phyloP scores from a whole-genome alignment of 2,888 invertebrate species.

The Philaethria dido region DNA sequence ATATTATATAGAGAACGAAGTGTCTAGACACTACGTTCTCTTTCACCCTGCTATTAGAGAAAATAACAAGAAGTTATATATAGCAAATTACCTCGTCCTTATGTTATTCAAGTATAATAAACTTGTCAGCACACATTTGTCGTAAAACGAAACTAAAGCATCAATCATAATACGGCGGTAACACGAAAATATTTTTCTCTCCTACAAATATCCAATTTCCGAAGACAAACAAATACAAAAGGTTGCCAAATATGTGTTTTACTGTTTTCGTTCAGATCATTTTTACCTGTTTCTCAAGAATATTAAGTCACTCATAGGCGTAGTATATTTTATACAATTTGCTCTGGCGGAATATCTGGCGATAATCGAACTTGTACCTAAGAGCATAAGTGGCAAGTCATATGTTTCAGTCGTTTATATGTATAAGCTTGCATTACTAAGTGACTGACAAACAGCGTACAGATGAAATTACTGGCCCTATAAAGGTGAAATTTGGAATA shows the following conservation, averaged over 20 bases:
- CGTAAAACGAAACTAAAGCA: slow-evolving; percentile 30
- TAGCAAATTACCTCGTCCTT: background rate
- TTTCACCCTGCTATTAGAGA: too few relatives aligned
- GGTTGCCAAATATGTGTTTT: slow-evolving; percentile 29
- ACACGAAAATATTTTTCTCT: slow-evolving; percentile 33
- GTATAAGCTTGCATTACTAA: background rate
- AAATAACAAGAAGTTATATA: background rate
- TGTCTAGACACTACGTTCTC: too few relatives aligned
- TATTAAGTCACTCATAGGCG: background rate
- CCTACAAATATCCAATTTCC: slow-evolving; percentile 32
- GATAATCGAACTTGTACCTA: background rate
- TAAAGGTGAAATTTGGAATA: too few relatives aligned
- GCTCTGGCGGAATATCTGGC: too few relatives aligned
- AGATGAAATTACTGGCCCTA: too few relatives aligned
- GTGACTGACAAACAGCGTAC: too few relatives aligned
- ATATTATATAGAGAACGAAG: too few relatives aligned
- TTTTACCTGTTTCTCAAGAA: slow-evolving; percentile 4
- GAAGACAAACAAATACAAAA: slow-evolving; percentile 32
- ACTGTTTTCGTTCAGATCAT: slow-evolving; percentile 9
- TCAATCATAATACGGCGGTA: slow-evolving; percentile 27
- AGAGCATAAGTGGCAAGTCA: too few relatives aligned
- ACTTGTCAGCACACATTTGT: slow-evolving; percentile 8
- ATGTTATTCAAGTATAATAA: slow-evolving; percentile 17
- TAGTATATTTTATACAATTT: background rate
- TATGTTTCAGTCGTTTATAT: too few relatives aligned